phyloP scores from a whole-genome alignment of 2,113 vertebrate species.

The Eudyptes chrysolophus region DNA sequence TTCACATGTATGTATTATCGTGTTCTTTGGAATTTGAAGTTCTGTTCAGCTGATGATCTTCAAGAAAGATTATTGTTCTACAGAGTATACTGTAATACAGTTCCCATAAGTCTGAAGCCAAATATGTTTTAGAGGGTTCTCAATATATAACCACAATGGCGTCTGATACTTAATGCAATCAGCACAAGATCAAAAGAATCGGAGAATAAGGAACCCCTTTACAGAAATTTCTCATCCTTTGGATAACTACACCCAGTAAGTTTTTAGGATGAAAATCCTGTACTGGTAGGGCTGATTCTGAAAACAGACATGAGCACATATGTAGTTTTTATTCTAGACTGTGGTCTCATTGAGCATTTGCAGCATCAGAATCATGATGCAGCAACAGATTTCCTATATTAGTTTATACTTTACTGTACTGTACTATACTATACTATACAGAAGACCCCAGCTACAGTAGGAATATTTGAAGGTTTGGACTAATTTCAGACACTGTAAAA shows the following conservation, averaged over 20 bases:
- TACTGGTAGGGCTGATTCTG: background rate
- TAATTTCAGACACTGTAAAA: background rate
- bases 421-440: background rate
- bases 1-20: background rate
- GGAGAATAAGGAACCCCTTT: background rate
- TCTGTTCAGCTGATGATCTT: background rate
- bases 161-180: background rate
- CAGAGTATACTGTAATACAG: background rate
- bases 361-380: background rate
- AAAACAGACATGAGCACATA: accelerated
- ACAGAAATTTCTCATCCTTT: background rate
- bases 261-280: background rate
- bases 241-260: background rate
- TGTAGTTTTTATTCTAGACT: background rate
- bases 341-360: background rate
- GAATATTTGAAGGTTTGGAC: background rate
- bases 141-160: background rate
- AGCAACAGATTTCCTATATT: background rate
- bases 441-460: background rate
- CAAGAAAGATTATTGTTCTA: background rate
- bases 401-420: background rate
- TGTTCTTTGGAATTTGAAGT: background rate
- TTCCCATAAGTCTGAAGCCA: background rate
- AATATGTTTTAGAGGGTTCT: background rate
- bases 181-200: background rate